A percentile compares a stretch with the other conserved stretches of the same genome.
These are phyloP conservation scores for Drosophila meridionalis DNA, from an alignment of 2,888 invertebrate genomes.

Conservation along the genomic window DNA sequence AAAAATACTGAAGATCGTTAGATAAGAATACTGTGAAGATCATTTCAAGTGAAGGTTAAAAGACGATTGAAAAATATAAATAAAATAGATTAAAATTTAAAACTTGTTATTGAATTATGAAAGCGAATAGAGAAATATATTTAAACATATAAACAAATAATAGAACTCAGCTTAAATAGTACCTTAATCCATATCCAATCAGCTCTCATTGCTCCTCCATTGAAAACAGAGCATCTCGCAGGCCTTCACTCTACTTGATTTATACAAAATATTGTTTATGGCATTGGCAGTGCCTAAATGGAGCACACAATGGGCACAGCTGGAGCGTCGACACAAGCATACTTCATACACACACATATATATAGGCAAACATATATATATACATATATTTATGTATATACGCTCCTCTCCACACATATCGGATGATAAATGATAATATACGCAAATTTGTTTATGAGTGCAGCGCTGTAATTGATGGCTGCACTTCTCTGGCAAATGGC, in stretches of 20 bases:
- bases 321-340: conserved; percentile 33
- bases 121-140: no score
- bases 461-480: conserved; percentile 59
- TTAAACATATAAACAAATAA: no score
- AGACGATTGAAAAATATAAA: no score
- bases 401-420: background rate
- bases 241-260: conserved; percentile 12
- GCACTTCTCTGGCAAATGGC: conserved; percentile 21
- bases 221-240: background rate
- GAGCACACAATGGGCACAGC: conserved; percentile 57
- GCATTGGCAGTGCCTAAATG: conserved; percentile 40
- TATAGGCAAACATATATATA: background rate
- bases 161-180: no score
- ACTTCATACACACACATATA: background rate
- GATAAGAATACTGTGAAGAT: no score
- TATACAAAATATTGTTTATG: conserved; percentile 42
- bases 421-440: conserved; percentile 67
- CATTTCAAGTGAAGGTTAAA: no score
- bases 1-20: no score
- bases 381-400: background rate
- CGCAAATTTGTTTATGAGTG: conserved; percentile 73
- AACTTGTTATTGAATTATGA: no score
- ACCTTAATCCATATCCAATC: background rate
- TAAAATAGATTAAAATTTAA: no score
- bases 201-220: background rate